These are phyloP conservation scores for Ia io DNA, from an alignment of 2,113 vertebrate genomes.

Conservation along the genomic window DNA sequence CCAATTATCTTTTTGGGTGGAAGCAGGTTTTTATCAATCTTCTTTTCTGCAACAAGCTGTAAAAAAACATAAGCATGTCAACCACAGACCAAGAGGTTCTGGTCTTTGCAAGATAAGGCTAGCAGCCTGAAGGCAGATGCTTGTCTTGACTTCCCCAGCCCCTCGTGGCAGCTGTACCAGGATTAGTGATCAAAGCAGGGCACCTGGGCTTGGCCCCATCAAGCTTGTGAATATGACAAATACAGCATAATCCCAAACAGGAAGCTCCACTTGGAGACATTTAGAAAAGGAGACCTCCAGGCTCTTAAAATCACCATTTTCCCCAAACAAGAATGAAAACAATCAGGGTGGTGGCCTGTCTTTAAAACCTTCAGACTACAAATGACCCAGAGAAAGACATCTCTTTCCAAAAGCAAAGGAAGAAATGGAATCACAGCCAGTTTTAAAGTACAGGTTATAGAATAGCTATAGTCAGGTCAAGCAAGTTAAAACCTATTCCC, in stretches of 20 bases:
- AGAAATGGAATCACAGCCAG: background rate
- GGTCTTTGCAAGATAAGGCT: background rate
- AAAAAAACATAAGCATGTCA: conserved; percentile 70
- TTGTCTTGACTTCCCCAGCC: background rate
- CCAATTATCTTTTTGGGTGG: conserved; percentile 98
- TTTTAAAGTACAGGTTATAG: background rate
- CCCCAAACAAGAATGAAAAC: conserved; percentile 11
- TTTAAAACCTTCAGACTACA: background rate
- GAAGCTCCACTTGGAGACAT: background rate
- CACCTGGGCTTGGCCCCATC: background rate
- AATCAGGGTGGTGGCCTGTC: background rate
- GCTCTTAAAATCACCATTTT: background rate
- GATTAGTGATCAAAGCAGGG: background rate
- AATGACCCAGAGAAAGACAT: background rate
- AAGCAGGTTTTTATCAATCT: conserved; percentile 92
- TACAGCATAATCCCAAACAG: background rate
- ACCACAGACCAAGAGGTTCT: background rate
- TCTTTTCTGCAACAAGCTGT: conserved; percentile 92
- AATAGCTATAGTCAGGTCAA: background rate
- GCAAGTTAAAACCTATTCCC: conserved; percentile 24
- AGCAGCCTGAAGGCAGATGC: background rate
- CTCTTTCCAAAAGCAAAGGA: conserved; percentile 20
- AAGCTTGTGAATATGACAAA: background rate
- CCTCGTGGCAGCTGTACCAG: background rate
- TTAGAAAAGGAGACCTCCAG: conserved; percentile 5